Evolutionary conservation across 53 echinoderm and acorn worm species (phyloP), one percentile per base, ranked within the genome.

Genomic region (Antedon mediterranea): DNA sequence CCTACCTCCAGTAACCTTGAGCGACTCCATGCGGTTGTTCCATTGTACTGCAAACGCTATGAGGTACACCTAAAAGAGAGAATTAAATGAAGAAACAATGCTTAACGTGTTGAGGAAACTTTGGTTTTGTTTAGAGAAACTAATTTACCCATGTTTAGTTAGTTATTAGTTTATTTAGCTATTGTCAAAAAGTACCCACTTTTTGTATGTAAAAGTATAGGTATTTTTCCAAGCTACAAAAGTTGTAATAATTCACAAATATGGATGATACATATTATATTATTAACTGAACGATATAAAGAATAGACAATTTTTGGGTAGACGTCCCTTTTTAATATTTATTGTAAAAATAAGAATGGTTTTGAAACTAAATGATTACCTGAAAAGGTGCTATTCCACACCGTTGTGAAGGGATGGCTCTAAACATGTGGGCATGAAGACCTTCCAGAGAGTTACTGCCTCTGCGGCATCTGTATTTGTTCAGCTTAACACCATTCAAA

Each of bases 311-410:
- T 37, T 37, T 37, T 37, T 37, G 20, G 23, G 20, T 2, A 23
- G 37, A 18, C 57, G 11, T 18, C 23, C 7, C 9, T 11, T 57
- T 57, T 57, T 13, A 18, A 23, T 11, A 15, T 15, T 57, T 57
- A 18, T 18, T 18, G 23, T 26, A 23, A 3, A 57, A 57, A 6
- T 57, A 6, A 57, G 9, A 6, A 57, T 18, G 3, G 57, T 57
- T 57, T 11, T 57, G 37, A 72, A 72, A 28, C 26, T 32, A 73
- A 23, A 32, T 76, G 32, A 75, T 83, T 43, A 87, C 87, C 88
- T 87, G 88, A 74, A 83, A 87, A 31, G 83, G 87, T 4, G 80
- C 44, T 0, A 87, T 77, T 43, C 80, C 83, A 57, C 87, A 87
- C 30, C 79, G 87, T 26, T 83, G 34, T n/a, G 87, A 87, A 0